Evolutionary conservation across 2,888 invertebrate species (phyloP).

Genomic region (Herminia tarsipennalis): DNA sequence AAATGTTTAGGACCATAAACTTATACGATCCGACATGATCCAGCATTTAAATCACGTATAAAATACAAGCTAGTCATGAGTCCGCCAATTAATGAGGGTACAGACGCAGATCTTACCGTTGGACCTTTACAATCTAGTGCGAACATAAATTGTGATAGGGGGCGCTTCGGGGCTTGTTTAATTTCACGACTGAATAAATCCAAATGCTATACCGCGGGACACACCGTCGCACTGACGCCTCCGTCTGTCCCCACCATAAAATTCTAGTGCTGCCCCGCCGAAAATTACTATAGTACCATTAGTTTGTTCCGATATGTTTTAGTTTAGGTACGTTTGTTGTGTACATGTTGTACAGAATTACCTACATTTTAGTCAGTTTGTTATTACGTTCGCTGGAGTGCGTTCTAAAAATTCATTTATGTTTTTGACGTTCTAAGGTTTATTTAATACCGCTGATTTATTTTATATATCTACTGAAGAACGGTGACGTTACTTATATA

Average conservation of each 20-base stretch:
- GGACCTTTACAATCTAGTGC: slow-evolving; percentile 78
- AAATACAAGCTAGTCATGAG: slow-evolving; percentile 63
- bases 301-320: slow-evolving; percentile 6
- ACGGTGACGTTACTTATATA: too few relatives aligned
- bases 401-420: too few relatives aligned
- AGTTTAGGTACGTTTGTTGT: slow-evolving; percentile 1
- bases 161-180: slow-evolving; percentile 78
- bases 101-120: slow-evolving; percentile 61
- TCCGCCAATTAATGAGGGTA: slow-evolving; percentile 74
- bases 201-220: slow-evolving; percentile 76
- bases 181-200: slow-evolving; percentile 85
- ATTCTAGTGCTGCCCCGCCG: slow-evolving; percentile 54
- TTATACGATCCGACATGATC: slow-evolving; percentile 29
- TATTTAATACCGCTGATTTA: too few relatives aligned
- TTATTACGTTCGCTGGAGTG: background rate
- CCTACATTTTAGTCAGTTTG: background rate
- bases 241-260: slow-evolving; percentile 71
- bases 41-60: slow-evolving; percentile 51
- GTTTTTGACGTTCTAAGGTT: too few relatives aligned
- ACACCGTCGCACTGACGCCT: slow-evolving; percentile 54
- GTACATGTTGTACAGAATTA: background rate
- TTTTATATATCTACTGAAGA: too few relatives aligned
- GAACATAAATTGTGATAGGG: slow-evolving; percentile 82
- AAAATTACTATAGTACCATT: slow-evolving; percentile 40
- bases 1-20: slow-evolving; percentile 4